Percentiles rank a stretch among this genome's conserved stretches.
These are phyloP conservation scores for Bhutanitis thaidina DNA, from an alignment of 2,888 invertebrate genomes.

Conservation along the genomic window DNA sequence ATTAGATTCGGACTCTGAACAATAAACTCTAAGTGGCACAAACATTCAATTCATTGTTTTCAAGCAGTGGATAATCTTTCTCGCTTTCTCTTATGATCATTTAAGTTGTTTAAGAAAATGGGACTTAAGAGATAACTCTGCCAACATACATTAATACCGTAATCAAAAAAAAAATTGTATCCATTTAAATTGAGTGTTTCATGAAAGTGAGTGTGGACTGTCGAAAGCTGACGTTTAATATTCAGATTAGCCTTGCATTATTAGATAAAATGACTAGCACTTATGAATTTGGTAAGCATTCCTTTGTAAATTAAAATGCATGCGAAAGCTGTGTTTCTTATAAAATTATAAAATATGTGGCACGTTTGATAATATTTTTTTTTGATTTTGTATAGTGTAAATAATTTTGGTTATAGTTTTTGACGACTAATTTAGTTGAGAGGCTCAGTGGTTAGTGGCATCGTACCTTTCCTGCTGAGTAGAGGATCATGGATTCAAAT, in stretches of 20 bases:
- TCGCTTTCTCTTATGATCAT: slow-evolving; percentile 9
- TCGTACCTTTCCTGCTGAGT: too few species aligned
- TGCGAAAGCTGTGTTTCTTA: slow-evolving; percentile 5
- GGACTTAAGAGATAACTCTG: neutral
- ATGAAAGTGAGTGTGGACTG: slow-evolving; percentile 9
- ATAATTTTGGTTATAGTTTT: too few species aligned
- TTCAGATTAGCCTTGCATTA: slow-evolving; percentile 13
- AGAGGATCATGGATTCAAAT: too few species aligned
- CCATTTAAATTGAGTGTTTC: slow-evolving; percentile 8
- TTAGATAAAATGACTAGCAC: slow-evolving; percentile 8
- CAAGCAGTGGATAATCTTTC: neutral
- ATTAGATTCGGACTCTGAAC: neutral
- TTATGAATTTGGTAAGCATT: slow-evolving; percentile 11
- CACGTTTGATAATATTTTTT: too few species aligned
- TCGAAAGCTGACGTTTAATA: slow-evolving; percentile 4
- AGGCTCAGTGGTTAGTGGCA: too few species aligned
- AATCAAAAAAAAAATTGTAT: neutral
- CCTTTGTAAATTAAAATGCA: neutral
- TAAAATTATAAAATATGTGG: too few species aligned
- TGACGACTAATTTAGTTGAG: too few species aligned
- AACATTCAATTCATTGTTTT: neutral
- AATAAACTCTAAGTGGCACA: neutral
- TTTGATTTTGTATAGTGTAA: too few species aligned
- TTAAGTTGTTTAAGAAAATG: neutral
- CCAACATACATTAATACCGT: neutral